These are phyloP conservation scores for Scolopax mira DNA, from an alignment of 2,113 vertebrate species.

Conservation along the genomic window DNA sequence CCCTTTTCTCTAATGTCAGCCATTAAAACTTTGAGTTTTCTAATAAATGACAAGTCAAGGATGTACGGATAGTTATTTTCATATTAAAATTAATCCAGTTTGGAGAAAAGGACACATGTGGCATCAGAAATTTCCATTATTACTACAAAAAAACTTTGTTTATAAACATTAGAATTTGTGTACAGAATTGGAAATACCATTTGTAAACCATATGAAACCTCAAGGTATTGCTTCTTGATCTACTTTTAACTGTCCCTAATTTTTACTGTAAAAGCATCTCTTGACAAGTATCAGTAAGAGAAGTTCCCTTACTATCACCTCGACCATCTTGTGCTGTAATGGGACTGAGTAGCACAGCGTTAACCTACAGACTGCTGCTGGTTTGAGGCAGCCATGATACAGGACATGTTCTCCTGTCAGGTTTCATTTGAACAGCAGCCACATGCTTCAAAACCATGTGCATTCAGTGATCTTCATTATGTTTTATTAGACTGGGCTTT, in stretches of 20 bases:
- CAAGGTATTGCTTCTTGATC: not conserved
- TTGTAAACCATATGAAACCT: not conserved
- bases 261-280: not conserved
- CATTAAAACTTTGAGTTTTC: not conserved
- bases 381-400: not conserved
- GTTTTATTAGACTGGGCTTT: not conserved
- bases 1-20: not conserved
- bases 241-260: not conserved
- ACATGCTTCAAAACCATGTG: not conserved
- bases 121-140: not conserved
- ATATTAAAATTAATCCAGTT: not conserved
- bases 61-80: not conserved
- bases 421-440: not conserved
- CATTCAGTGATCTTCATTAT: not conserved
- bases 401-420: not conserved
- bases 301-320: not conserved
- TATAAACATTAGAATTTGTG: not conserved
- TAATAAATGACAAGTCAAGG: constrained; percentile 3
- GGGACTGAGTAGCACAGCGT: not conserved
- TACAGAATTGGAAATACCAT: not conserved
- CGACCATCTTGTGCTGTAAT: not conserved
- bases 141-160: not conserved
- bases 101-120: not conserved
- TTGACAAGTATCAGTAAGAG: not conserved
- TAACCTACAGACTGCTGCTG: not conserved